Evolutionary conservation across 2,888 invertebrate species (phyloP), one percentile per base, ranked within the genome.

Genomic region (Heliothis peltigera): DNA sequence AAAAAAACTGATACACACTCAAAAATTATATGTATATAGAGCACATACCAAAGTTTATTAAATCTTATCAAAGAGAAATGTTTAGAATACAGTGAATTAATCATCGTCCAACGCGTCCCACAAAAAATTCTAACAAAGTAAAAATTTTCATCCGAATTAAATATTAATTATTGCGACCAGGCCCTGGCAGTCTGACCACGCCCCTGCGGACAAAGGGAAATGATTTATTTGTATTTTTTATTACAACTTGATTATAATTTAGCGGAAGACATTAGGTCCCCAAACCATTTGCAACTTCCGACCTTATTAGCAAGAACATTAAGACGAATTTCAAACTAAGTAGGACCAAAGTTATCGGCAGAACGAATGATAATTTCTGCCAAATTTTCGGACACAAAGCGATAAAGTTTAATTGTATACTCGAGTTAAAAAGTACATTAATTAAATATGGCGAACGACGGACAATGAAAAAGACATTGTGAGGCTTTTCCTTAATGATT

Each of bases 151-250:
- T 83, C 80, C 79, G 82, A 84, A 85, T 85, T 84, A 80, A 80
- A 80, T 80, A 80, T 80, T 80, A 80, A 81, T 84, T 84, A 85
- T 83, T 83, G 75, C 75, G 72, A 61, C 64, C 79, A 71, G 82
- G 77, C 74, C 77, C 74, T 77, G 81, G 75, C 75, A 72, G 61
- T 42, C 75, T 64, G 69, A 47, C 71, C 74, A 63, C 82, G 68
- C 77, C 70, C 73, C 68, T 52, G 42, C 61, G 75, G 75, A 83
- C 82, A 81, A 83, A 83, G 72, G 70, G 64, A 80, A 83, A 84
- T 82, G 82, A 85, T 85, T 85, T 83, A 85, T 84, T 85, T 75
- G 75, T 77, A 75, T 81, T 76, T 80, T 80, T 81, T 82, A 77
- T 75, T 77, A 79, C 70, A 61, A 71, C 80, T 75, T 79, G 80